These are phyloP conservation scores for Papilio demoleus DNA, from an alignment of 2,888 invertebrate species.

Conservation along the genomic window DNA sequence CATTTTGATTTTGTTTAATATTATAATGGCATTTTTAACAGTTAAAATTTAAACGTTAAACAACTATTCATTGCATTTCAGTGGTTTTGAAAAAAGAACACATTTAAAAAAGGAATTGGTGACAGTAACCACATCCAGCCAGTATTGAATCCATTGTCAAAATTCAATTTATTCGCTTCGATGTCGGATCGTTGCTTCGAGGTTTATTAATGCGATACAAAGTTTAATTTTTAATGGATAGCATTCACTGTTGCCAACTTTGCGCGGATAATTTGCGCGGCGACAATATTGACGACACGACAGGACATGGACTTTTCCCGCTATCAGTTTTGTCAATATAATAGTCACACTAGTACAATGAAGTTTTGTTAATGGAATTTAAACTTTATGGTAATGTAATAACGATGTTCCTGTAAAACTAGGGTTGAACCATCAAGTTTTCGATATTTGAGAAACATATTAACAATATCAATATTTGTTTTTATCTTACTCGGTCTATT, in stretches of 20 bases:
- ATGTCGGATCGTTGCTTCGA: slow-evolving; percentile 54
- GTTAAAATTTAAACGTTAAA: too few species aligned
- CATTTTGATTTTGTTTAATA: too few species aligned
- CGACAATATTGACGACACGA: slow-evolving; percentile 50
- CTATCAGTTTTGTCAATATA: slow-evolving; percentile 30
- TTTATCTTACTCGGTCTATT: too few species aligned
- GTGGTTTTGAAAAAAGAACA: not conserved
- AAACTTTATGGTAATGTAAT: not conserved
- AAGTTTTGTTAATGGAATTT: not conserved
- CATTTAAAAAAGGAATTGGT: slow-evolving; percentile 2
- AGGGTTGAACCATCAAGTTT: too few species aligned
- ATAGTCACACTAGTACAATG: not conserved
- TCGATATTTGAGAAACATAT: too few species aligned
- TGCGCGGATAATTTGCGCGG: slow-evolving; percentile 41
- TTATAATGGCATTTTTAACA: too few species aligned
- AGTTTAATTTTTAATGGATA: slow-evolving; percentile 64
- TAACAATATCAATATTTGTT: too few species aligned
- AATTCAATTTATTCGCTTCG: slow-evolving; percentile 59
- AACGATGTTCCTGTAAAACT: not conserved
- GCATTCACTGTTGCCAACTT: slow-evolving; percentile 45
- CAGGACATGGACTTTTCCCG: slow-evolving; percentile 43
- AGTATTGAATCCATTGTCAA: slow-evolving; percentile 50
- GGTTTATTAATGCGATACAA: slow-evolving; percentile 63
- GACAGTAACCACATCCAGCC: slow-evolving; percentile 16
- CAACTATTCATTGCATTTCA: too few species aligned